phyloP scores from a whole-genome alignment of 23 tunicate genomes.

The Trididemnum nubilum region DNA sequence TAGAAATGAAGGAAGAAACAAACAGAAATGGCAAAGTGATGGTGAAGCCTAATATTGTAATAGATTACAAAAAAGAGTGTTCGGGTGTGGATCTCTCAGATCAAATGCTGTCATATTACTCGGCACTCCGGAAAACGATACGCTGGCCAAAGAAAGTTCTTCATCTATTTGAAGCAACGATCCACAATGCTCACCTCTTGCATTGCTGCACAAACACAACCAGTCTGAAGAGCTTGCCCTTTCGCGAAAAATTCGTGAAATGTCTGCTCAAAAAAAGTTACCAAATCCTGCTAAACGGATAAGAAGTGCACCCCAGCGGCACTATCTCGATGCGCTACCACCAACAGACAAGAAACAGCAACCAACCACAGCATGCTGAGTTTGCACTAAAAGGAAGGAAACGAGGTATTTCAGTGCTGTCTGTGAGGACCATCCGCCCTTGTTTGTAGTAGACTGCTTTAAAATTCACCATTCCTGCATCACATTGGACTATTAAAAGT shows the following conservation, averaged over 20 bases:
- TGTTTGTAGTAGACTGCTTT: neutral
- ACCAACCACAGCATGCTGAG: neutral
- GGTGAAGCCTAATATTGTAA: too few relatives aligned
- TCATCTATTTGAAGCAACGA: neutral
- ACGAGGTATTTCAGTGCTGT: neutral
- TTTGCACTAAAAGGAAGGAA: neutral
- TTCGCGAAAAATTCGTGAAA: neutral
- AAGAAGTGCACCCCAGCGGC: neutral
- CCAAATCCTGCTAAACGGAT: neutral
- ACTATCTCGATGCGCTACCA: neutral
- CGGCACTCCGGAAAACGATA: neutral
- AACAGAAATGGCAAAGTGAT: constrained; percentile 7
- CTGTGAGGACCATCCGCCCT: neutral
- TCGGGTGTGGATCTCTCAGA: neutral
- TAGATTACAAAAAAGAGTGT: neutral
- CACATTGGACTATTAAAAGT: neutral
- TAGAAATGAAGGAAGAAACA: neutral
- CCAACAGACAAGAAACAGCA: neutral
- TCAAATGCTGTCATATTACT: constrained; percentile 4
- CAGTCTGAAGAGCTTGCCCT: neutral
- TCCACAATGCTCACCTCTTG: neutral
- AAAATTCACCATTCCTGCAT: neutral
- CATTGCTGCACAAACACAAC: neutral
- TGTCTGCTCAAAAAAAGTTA: neutral
- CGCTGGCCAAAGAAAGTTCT: constrained; percentile 1